Conservation (phyloP, 1,140 invertebrate genomes). For the Galleria mellonella region DNA sequence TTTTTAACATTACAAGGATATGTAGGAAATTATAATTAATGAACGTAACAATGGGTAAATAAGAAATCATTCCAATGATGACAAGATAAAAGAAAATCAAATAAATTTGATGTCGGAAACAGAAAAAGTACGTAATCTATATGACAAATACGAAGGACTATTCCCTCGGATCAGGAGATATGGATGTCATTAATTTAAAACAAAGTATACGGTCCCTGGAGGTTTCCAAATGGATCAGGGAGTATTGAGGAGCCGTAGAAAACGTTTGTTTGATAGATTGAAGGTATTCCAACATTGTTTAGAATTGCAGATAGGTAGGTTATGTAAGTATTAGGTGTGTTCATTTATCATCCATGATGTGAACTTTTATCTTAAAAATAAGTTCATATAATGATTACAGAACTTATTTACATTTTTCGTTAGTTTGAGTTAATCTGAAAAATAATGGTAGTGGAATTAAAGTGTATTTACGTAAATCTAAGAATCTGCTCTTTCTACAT, state of each 20-base stretch:
- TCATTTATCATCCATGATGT: no score
- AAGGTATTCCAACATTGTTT: neutral
- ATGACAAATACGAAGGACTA: conserved; percentile 45
- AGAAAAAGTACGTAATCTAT: conserved; percentile 47
- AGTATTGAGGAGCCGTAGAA: conserved; percentile 15
- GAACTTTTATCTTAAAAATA: no score
- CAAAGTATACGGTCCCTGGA: conserved; percentile 28
- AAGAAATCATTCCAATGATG: conserved; percentile 8
- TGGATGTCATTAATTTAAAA: conserved; percentile 44
- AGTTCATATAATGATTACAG: no score
- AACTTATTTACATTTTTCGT: no score
- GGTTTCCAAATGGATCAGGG: conserved; percentile 25
- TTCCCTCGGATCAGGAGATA: conserved; percentile 36
- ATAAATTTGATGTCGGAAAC: conserved; percentile 25
- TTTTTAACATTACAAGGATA: no score
- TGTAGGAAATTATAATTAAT: no score
- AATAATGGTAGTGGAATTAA: no score
- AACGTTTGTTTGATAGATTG: conserved; percentile 23
- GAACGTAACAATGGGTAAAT: neutral
- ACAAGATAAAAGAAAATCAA: conserved; percentile 19
- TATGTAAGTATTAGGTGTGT: no score
- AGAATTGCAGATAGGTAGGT: no score
- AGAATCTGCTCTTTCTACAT: no score
- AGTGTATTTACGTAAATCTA: no score
- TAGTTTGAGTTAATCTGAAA: no score